Conservation (phyloP, 2,797 vertebrate genomes). For the Trachops cirrhosus region DNA sequence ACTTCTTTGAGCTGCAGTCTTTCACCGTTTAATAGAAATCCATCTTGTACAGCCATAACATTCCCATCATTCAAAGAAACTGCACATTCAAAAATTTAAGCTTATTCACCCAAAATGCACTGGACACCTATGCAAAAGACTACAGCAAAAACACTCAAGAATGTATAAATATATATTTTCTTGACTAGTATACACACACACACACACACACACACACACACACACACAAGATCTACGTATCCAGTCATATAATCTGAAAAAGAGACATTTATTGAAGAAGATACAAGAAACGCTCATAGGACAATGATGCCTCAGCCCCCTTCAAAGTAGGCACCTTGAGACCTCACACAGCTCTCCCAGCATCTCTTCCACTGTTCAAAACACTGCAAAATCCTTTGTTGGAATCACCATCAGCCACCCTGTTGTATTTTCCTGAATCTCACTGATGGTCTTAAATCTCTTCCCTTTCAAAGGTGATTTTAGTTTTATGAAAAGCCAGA, state of each 20-base stretch:
- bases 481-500: not conserved
- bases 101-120: not conserved
- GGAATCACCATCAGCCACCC: not conserved
- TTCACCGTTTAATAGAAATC: constrained; percentile 4
- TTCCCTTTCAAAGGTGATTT: not conserved
- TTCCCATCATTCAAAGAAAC: constrained; percentile 1
- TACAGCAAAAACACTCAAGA: not conserved
- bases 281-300: not conserved
- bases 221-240: not conserved
- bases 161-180: not conserved
- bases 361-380: no score
- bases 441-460: not conserved
- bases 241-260: not conserved
- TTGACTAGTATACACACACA: no score
- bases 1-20: not conserved
- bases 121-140: not conserved
- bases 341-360: not conserved
- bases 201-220: no score
- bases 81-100: not conserved
- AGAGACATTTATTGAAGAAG: not conserved
- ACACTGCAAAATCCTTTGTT: no score
- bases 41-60: not conserved
- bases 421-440: not conserved
- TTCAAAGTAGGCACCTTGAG: not conserved
- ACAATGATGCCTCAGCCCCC: not conserved